phyloP scores from a whole-genome alignment of 2,888 invertebrate species.

The Plagiodera versicolora region DNA sequence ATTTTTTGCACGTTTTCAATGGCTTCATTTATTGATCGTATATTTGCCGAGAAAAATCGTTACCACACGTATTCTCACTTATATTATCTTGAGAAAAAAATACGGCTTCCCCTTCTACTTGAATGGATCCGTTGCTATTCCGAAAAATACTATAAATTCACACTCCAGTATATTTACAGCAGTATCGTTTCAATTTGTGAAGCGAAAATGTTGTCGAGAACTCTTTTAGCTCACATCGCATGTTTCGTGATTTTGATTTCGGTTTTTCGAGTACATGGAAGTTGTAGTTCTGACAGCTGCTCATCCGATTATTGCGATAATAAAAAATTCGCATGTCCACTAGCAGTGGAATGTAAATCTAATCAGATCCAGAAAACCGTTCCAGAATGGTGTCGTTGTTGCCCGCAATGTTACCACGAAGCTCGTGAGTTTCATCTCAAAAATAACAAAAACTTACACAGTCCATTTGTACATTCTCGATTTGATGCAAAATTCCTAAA shows the following conservation, averaged over 20 bases:
- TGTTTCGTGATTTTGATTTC: not conserved
- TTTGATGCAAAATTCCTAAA: too few species aligned
- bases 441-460: too few species aligned
- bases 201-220: not conserved
- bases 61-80: too few species aligned
- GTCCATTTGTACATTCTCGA: too few species aligned
- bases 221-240: not conserved
- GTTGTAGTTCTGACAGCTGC: not conserved
- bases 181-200: not conserved
- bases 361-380: conserved; percentile 6
- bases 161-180: too few species aligned
- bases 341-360: conserved; percentile 8
- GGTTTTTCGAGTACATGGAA: not conserved
- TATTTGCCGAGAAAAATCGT: too few species aligned
- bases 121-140: too few species aligned
- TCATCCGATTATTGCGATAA: conserved; percentile 14
- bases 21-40: too few species aligned
- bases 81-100: too few species aligned
- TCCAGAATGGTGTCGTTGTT: conserved; percentile 16
- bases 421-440: conserved; percentile 12
- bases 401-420: conserved; percentile 13
- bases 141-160: too few species aligned
- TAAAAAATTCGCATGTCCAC: conserved; percentile 12
- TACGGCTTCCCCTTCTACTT: too few species aligned
- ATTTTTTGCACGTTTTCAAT: too few species aligned